Evolutionary conservation across 2,888 invertebrate species (phyloP).

Genomic region (Ochropleura plecta): DNA sequence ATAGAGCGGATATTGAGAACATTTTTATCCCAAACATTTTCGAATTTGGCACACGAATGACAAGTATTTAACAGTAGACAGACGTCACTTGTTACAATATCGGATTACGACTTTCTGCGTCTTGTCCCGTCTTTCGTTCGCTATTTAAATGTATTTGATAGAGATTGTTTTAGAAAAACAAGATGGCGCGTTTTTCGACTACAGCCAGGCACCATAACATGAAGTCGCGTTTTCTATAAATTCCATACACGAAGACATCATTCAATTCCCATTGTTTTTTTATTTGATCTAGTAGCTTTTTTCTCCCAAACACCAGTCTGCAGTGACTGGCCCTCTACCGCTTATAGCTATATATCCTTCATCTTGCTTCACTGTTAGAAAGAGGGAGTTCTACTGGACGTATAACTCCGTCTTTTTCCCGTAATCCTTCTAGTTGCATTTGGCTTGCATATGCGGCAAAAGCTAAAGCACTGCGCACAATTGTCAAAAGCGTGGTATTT

Average conservation of each 20-base stretch:
- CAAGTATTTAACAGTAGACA: no score
- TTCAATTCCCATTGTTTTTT: not conserved
- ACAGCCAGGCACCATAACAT: no score
- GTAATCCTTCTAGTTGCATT: not conserved
- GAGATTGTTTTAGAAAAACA: not conserved
- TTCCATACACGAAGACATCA: not conserved
- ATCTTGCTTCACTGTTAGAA: not conserved
- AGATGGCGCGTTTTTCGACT: not conserved
- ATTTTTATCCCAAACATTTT: no score
- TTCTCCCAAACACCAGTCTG: not conserved
- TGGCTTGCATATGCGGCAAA: not conserved
- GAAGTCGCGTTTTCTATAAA: conserved; percentile 5
- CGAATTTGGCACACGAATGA: no score
- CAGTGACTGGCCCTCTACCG: no score
- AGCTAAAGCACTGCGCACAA: not conserved
- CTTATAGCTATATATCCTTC: not conserved
- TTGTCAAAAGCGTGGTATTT: not conserved
- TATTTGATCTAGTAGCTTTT: not conserved
- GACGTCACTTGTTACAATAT: no score
- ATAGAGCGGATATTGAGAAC: no score
- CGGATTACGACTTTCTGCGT: no score
- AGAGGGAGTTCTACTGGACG: not conserved
- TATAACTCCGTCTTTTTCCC: not conserved
- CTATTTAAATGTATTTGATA: no score
- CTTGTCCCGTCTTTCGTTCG: no score